Evolutionary conservation across 2,888 invertebrate genomes (phyloP), one percentile per base, ranked within the genome.

Genomic region (Hirtodrosophila duncani): DNA sequence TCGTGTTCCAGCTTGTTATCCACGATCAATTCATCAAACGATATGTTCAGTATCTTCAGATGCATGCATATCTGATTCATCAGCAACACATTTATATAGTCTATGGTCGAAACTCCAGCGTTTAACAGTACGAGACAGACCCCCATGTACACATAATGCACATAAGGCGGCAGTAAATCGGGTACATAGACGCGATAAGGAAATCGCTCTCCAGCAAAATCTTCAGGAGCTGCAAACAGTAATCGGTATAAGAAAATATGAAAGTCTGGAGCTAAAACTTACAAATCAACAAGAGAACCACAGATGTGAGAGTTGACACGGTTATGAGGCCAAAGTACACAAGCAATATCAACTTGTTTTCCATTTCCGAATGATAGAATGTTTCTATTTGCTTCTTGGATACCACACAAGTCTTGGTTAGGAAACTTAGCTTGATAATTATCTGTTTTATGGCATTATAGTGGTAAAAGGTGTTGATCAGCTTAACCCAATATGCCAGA

Each of bases 61-160:
- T 84, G 83, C 57, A 69, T 74, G 13, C 83, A 70, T 6, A 81
- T 67, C 21, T 83, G 82, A 38, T 70, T 82, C 48, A 84, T 82
- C 1, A 83, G 30, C 5, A 66, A 60, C 0, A 82, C 46, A 42
- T 82, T 82, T 2, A 84, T 50, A 46, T 62, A 78, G 52, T 84
- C 84, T 0, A 81, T 60, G 8, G 71, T 44, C 0, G 79, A 63
- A 6, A 71, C 63, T 45, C 77, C 75, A 8, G 33, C 26, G 6
- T 31, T 34, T 9, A 48, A 26, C 48, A 33, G 42, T 3, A 49
- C 9, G 1, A 42, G 9, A n/a, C 69, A 50, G 0, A 70, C 0
- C 0, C 78, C 63, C 78, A 75, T 83, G 10, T 75, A 82, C 1
- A 57, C 17, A n/a, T 72, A 16, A 36, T 78, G 68, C 1, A 60